These are phyloP conservation scores for Harpegnathos saltator DNA, from an alignment of 1,140 invertebrate species.

Conservation along the genomic window DNA sequence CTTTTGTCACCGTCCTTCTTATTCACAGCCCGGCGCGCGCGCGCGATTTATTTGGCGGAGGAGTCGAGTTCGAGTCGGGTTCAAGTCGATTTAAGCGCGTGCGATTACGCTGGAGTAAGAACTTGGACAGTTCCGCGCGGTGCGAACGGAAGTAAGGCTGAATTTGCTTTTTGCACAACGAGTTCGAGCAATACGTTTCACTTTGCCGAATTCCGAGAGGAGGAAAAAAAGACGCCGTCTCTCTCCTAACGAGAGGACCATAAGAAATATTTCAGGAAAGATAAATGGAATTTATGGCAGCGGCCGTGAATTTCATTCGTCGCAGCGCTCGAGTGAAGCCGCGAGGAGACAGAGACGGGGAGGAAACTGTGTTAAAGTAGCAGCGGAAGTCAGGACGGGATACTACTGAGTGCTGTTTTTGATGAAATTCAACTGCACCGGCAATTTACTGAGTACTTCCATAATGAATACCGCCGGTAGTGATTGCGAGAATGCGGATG, in stretches of 20 bases:
- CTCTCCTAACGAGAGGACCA: not conserved
- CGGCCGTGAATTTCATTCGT: slow-evolving; percentile 22
- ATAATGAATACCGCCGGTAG: slow-evolving; percentile 56
- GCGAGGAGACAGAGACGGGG: not conserved
- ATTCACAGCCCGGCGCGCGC: slow-evolving; percentile 6
- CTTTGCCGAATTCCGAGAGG: not conserved
- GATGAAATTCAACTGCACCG: slow-evolving; percentile 57
- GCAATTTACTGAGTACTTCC: slow-evolving; percentile 59
- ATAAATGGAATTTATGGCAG: slow-evolving; percentile 36
- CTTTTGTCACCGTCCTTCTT: not conserved
- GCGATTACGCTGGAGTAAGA: not conserved
- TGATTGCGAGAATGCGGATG: slow-evolving; percentile 38
- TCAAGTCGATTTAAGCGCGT: slow-evolving; percentile 7
- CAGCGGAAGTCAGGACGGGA: slow-evolving; percentile 32
- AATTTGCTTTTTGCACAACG: not conserved
- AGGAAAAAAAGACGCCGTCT: not conserved
- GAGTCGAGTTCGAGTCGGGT: slow-evolving; percentile 22
- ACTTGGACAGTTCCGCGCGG: not conserved
- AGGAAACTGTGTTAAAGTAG: slow-evolving; percentile 45
- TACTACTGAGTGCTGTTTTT: slow-evolving; percentile 47
- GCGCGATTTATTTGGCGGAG: slow-evolving; percentile 6
- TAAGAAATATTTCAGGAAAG: not conserved
- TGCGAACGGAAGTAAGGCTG: not conserved
- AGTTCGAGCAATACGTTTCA: not conserved
- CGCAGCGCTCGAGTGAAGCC: not conserved